Conservation (phyloP, 2,888 invertebrate genomes). For the Plusia festucae region DNA sequence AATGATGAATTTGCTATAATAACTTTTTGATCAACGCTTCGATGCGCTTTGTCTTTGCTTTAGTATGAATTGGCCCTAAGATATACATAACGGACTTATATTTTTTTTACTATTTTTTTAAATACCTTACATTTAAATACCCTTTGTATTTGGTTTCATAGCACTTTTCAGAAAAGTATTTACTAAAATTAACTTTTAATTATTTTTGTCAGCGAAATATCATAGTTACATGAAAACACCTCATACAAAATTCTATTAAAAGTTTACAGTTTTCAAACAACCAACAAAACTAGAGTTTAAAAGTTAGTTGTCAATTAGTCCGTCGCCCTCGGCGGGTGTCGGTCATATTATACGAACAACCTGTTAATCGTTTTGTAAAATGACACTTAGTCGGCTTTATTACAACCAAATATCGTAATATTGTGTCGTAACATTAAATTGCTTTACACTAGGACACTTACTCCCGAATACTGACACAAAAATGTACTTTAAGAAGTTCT, state of each 20-base stretch:
- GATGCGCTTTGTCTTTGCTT: no score
- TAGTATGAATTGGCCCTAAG: no score
- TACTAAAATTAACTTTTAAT: no score
- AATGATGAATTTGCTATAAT: no score
- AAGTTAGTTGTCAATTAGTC: slow-evolving; percentile 4
- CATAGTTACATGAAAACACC: neutral
- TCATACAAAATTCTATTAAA: slow-evolving; percentile 4
- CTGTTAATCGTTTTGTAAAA: neutral
- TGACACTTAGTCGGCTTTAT: slow-evolving; percentile 2
- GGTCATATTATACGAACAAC: neutral
- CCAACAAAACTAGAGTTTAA: slow-evolving; percentile 1
- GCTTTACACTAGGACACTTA: neutral
- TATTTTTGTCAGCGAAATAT: neutral
- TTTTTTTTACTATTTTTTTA: no score
- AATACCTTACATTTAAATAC: no score
- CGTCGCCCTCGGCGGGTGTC: neutral
- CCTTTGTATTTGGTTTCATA: no score
- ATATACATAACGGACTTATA: no score
- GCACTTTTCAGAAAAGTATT: no score
- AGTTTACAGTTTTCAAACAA: neutral
- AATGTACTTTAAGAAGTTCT: no score
- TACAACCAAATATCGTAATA: neutral
- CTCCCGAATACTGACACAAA: no score
- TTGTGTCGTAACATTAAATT: neutral
- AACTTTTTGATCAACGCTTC: no score